Base-by-base conservation (phyloP, 2,888 invertebrate genomes). In the Clostera curtula region DNA sequence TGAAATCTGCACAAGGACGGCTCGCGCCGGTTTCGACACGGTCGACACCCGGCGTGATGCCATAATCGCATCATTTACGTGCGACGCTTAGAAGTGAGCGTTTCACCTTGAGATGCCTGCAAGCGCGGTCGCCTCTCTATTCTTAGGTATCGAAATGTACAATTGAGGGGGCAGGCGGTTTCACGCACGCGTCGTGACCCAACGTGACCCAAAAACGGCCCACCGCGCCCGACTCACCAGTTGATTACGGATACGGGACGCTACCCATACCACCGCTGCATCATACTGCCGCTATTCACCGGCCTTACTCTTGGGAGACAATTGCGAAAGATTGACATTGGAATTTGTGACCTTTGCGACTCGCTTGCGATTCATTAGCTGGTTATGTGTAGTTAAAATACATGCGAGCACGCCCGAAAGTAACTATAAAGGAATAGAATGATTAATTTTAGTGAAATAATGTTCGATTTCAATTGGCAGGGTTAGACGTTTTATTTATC, bases 181-280 rank as follows among this genome's bases (percentile, higher is more conserved):
- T 50, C 57, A 74, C 80, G 82, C 82, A 82, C 72, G 82, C 82
- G 82, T 71, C 70, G 62, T 82, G 82, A 83, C 82, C 82, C 60
- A 76, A 63, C 61, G 69, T 79, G 82, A 83, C 82, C 82, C 75
- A 82, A 80, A 80, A 80, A 70, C 62, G 69, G 60, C 61, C 66
- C 62, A 66, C 71, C 70, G 64, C 70, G 61, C 73, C 70, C 57
- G 57, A 59, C 57, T 56, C 57, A 57, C 68, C 61, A 66, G 61
- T 70, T 69, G 67, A 72, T 75, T 71, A 69, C 74, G 72, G 76
- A 71, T 70, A 61, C 62, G 50, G 72, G 70, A 73, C 77, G 76
- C 71, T 71, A 77, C 72, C 73, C 60, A 48, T 45, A 49, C 43
- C 49, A 55, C 54, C 52, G 31, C 54, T 52, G 45, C 47, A 51